Conservation (phyloP, 2,888 invertebrate species). For the Calameuta pallipes region DNA sequence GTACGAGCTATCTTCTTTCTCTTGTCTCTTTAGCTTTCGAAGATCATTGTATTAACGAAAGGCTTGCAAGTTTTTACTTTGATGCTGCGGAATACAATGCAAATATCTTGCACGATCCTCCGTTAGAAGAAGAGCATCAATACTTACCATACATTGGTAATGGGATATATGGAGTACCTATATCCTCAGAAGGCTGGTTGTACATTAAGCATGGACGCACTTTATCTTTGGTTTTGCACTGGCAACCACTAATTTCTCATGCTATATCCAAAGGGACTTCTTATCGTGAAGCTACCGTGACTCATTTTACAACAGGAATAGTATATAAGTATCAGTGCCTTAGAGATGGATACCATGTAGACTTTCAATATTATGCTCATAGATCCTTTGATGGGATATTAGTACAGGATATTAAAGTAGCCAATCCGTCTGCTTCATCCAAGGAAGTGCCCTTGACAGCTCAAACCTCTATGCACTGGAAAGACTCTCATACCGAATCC, state of each 20-base stretch:
- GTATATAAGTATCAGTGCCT: slow-evolving; percentile 77
- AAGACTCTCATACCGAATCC: slow-evolving; percentile 70
- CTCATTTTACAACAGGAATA: slow-evolving; percentile 77
- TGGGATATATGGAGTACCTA: slow-evolving; percentile 76
- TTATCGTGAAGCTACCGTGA: slow-evolving; percentile 76
- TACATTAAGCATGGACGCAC: slow-evolving; percentile 77
- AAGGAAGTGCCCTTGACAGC: slow-evolving; percentile 73
- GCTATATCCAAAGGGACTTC: slow-evolving; percentile 69
- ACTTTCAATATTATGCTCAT: slow-evolving; percentile 82
- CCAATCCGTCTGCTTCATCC: slow-evolving; percentile 76
- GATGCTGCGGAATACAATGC: slow-evolving; percentile 76
- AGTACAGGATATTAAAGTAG: slow-evolving; percentile 83
- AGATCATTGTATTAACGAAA: slow-evolving; percentile 76
- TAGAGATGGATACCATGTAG: slow-evolving; percentile 72
- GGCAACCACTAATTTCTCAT: slow-evolving; percentile 73
- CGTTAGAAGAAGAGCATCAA: slow-evolving; percentile 70
- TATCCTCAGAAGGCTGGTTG: slow-evolving; percentile 73
- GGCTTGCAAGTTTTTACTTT: slow-evolving; percentile 72
- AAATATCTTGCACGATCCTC: slow-evolving; percentile 73
- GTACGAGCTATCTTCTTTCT: not conserved
- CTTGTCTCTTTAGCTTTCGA: slow-evolving; percentile 62
- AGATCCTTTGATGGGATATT: slow-evolving; percentile 81
- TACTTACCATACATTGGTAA: slow-evolving; percentile 83
- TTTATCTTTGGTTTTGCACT: slow-evolving; percentile 74
- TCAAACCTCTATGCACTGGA: slow-evolving; percentile 73